Evolutionary conservation across 2,888 invertebrate genomes (phyloP), one percentile per base, ranked within the genome.

Genomic region (Chymomyza procnemis): DNA sequence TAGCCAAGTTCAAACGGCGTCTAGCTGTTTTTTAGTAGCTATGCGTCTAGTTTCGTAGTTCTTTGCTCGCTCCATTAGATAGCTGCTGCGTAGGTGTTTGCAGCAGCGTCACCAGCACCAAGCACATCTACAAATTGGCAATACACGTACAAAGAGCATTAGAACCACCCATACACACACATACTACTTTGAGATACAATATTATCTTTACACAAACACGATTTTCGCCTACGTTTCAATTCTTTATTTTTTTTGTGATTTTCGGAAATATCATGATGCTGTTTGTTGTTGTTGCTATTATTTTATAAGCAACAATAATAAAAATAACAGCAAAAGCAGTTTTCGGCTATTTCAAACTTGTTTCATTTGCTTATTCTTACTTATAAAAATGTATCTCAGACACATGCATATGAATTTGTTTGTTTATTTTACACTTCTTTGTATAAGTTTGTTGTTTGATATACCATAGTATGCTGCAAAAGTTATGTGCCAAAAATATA

Each of bases 191-290:
- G 6, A 61, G 12, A 64, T 18, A 19, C 69, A 41, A 41, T 48
- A 9, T 2, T 18, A 46, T 34, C 9, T 46, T 21, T 57, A 64
- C 16, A 64, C 46, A 64, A 41, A 57, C 21, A 78, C 62, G 63
- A 73, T 82, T 77, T 80, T 82, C 83, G 88, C 88, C 83, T 83
- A 83, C 83, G 88, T 76, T 87, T 83, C 68, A 61, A 71, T 73
- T 82, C 86, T n/a, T n/a, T n/a, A n/a, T n/a, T n/a, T n/a, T n/a
- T n/a, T n/a, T n/a, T n/a, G n/a, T 74, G 71, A 76, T 85, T 82
- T 82, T 83, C 76, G 73, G 74, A 71, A 74, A 81, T 83, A 76
- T 74, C 52, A 48, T 46, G 60, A 19, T 19, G 16, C 19, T 41
- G 58, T n/a, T 6, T 34, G 58, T 6, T 41, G 46, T 46, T 46